A percentile compares a stretch with the other conserved stretches of the same genome.
phyloP scores from a whole-genome alignment of 2,888 invertebrate genomes.

The Phoenoteleia sp. region DNA sequence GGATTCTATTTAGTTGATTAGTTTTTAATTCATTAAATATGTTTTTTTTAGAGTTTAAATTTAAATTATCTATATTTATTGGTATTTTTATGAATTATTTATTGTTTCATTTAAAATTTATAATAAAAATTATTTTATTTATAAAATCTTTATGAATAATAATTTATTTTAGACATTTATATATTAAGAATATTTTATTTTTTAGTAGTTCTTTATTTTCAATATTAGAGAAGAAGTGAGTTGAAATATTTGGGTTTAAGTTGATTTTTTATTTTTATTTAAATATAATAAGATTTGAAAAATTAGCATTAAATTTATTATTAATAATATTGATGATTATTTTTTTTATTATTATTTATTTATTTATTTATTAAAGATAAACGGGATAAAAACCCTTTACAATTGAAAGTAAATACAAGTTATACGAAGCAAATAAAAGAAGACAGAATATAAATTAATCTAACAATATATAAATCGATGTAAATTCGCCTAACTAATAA shows the following conservation, averaged over 20 bases:
- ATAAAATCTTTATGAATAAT: constrained; percentile 36
- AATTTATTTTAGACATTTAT: constrained; percentile 45
- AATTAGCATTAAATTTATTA: constrained; percentile 79
- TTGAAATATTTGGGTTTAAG: not conserved
- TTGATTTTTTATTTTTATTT: not conserved
- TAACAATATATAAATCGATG: too few relatives aligned
- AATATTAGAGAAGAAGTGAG: constrained; percentile 31
- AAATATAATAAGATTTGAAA: constrained; percentile 1
- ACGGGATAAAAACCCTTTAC: too few relatives aligned
- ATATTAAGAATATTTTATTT: constrained; percentile 28
- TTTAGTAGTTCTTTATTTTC: not conserved
- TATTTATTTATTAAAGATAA: too few relatives aligned
- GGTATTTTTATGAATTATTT: constrained; percentile 84
- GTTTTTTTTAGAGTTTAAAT: constrained; percentile 38
- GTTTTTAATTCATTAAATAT: constrained; percentile 53
- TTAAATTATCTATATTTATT: constrained; percentile 37
- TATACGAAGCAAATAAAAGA: too few relatives aligned
- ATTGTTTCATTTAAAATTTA: constrained; percentile 73
- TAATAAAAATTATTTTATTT: constrained; percentile 16
- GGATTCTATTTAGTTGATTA: constrained; percentile 67
- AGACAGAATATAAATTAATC: too few relatives aligned
- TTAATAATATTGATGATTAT: constrained; percentile 24
- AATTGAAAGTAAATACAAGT: too few relatives aligned
- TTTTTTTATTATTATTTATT: too few relatives aligned
- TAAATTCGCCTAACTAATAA: too few relatives aligned